Percentiles rank a stretch among this genome's conserved stretches.
Conservation (phyloP, 2,797 vertebrate genomes). For the Sebastes nivosus region DNA sequence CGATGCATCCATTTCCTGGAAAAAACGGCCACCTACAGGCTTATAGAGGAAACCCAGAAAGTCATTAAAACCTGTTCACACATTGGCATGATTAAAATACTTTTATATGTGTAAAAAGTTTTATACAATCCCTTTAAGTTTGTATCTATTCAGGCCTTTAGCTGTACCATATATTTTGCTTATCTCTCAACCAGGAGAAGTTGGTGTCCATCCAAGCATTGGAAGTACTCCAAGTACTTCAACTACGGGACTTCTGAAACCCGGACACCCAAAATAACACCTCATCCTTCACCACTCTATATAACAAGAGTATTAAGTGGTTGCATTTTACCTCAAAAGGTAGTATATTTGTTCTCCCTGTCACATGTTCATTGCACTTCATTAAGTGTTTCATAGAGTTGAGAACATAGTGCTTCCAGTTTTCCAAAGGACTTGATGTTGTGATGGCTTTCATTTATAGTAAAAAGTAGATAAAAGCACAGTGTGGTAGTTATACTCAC, state of each 20-base stretch:
- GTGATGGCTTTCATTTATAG: background rate
- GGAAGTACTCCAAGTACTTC: background rate
- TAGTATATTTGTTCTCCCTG: background rate
- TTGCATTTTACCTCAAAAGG: background rate
- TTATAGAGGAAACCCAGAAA: too few species aligned
- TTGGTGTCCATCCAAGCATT: background rate
- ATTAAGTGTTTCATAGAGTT: conserved; percentile 15
- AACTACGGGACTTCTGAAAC: background rate
- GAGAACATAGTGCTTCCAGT: background rate
- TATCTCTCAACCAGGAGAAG: background rate
- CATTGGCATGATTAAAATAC: too few species aligned
- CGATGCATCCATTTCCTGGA: too few species aligned
- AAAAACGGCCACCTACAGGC: too few species aligned
- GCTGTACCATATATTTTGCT: background rate
- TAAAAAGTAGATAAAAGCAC: conserved; percentile 16
- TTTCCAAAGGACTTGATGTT: background rate
- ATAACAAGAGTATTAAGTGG: background rate
- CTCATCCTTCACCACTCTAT: background rate
- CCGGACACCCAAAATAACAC: background rate
- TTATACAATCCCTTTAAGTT: background rate
- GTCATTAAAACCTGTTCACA: too few species aligned
- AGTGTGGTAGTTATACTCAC: conserved; percentile 2
- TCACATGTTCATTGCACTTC: background rate
- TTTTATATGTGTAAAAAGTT: too few species aligned
- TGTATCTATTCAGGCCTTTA: background rate